Percentiles rank a stretch among this genome's conserved stretches.
Conservation (phyloP, 1,140 invertebrate genomes). For the Drosophila baimaii region DNA sequence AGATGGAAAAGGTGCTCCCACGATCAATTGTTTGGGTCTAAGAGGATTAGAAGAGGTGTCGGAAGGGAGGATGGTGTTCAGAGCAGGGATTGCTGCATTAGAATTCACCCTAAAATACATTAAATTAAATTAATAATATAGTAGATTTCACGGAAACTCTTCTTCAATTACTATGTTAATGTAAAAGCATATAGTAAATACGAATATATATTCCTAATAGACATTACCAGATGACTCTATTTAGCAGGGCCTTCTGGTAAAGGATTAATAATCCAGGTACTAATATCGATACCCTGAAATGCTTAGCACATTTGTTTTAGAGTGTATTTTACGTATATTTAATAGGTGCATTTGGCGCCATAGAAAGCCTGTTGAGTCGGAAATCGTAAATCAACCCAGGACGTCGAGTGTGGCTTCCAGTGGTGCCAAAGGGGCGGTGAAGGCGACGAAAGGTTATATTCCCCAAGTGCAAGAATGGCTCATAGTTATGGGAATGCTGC, state of each 20-base stretch:
- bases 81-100: conserved; percentile 5
- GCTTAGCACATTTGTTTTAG: too few species aligned
- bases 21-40: conserved; percentile 38
- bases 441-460: conserved; percentile 19
- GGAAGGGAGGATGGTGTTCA: conserved; percentile 11
- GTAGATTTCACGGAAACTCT: too few species aligned
- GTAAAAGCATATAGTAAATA: too few species aligned
- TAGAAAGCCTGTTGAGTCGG: conserved; percentile 33
- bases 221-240: too few species aligned
- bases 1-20: conserved; percentile 17
- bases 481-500: background rate
- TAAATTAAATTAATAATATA: too few species aligned
- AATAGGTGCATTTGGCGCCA: conserved; percentile 1
- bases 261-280: too few species aligned
- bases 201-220: too few species aligned
- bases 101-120: background rate
- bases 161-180: too few species aligned
- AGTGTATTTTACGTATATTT: background rate
- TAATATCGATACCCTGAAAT: too few species aligned
- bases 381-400: conserved; percentile 31
- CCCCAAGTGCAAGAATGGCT: background rate
- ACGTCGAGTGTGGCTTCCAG: conserved; percentile 13
- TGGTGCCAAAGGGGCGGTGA: background rate
- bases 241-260: too few species aligned
- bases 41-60: background rate